Conservation (phyloP, 2,888 invertebrate species). For the Netelia virgata region DNA sequence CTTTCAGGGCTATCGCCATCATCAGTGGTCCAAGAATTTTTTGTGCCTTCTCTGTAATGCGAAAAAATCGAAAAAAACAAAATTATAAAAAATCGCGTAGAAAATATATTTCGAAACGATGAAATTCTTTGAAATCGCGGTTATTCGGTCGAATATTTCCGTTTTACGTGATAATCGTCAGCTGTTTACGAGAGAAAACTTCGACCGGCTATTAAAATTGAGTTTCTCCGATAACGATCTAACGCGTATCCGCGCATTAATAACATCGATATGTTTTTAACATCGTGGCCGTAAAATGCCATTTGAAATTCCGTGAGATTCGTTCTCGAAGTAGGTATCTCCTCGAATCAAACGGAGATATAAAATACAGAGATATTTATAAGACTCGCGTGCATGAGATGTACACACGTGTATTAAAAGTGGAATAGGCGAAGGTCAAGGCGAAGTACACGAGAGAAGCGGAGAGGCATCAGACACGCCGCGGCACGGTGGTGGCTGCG, state of each 20-base stretch:
- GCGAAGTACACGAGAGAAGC: conserved; percentile 75
- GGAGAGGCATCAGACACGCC: conserved; percentile 33
- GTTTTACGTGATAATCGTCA: neutral
- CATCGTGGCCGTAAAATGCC: neutral
- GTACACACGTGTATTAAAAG: conserved; percentile 65
- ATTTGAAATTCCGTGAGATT: conserved; percentile 40
- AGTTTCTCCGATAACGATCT: neutral
- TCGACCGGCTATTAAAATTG: neutral
- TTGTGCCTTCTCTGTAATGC: conserved; percentile 88
- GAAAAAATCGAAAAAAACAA: neutral
- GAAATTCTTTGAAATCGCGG: no score
- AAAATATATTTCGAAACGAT: no score
- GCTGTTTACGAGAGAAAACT: conserved; percentile 17
- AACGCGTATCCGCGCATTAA: neutral
- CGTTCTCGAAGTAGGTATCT: conserved; percentile 17
- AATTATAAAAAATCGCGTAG: neutral
- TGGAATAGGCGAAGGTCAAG: conserved; percentile 81
- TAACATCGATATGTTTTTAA: neutral
- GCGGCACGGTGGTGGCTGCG: conserved; percentile 21
- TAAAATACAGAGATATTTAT: no score
- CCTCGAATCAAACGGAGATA: no score
- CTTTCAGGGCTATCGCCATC: conserved; percentile 91
- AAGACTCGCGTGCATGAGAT: neutral
- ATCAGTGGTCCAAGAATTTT: conserved; percentile 92
- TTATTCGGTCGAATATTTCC: no score